Evolutionary conservation across 2,797 vertebrate species (phyloP), one percentile per base, ranked within the genome.

Genomic region (Agapornis canus): DNA sequence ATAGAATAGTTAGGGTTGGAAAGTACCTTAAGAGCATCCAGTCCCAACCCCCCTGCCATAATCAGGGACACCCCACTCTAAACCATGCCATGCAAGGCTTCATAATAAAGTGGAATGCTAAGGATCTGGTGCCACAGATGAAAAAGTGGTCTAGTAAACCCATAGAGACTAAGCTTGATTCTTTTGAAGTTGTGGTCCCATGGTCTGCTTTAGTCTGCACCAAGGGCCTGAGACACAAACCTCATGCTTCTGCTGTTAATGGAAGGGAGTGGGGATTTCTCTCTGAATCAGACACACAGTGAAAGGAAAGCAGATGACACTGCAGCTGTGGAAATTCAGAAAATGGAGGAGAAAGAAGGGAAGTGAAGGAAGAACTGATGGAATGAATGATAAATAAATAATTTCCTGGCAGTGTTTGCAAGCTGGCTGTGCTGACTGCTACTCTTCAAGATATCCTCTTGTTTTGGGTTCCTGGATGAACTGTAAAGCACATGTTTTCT

Each of bases 361-460:
- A 40, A 65, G 40, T 1, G 13, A 84, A 92, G 75, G 48, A 64
- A 48, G 56, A 22, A 23, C 21, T 35, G 73, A 72, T 49, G 49
- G 45, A 81, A 91, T 85, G 57, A 71, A 68, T 47, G 61, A 81
- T 91, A 93, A 91, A 87, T 75, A 92, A 91, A 79, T 85, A 51
- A 82, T 68, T 89, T 92, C 48, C 84, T 93, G 70, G 29, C 26
- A 8, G 39, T 21, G 40, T 54, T 60, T n/a, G 32, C 78, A 80
- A 59, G 45, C 52, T 70, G 27, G 26, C 68, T 85, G 60, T 27
- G 56, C 72, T 86, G 83, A 6, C 51, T 68, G 45, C 29, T 63
- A 48, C 13, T 75, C 54, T 56, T 14, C 12, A 56, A 15, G 56
- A 49, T 10, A 48, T 2, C 10, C 29, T 77, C 37, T 63, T 70